Conservation (phyloP, 2,797 vertebrate genomes). For the Neostethus bicornis region DNA sequence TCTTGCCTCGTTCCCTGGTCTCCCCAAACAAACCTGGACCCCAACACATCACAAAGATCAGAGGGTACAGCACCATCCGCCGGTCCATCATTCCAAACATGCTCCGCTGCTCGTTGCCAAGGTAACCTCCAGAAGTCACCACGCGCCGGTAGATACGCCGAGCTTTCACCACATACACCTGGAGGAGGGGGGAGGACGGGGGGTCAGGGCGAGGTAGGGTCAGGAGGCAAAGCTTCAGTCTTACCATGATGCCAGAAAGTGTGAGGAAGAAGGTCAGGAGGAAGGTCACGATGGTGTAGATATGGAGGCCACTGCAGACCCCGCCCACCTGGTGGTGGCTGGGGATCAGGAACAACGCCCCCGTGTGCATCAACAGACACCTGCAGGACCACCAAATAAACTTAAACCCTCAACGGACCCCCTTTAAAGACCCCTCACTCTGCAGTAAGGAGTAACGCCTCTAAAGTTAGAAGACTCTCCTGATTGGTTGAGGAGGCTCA, state of each 20-base stretch:
- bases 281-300: slow-evolving; percentile 81
- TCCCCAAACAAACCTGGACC: slow-evolving; percentile 82
- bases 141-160: slow-evolving; percentile 81
- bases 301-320: slow-evolving; percentile 75
- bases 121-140: slow-evolving; percentile 82
- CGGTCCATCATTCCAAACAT: slow-evolving; percentile 81
- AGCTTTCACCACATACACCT: slow-evolving; percentile 84
- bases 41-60: slow-evolving; percentile 87
- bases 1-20: no score
- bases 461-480: no score
- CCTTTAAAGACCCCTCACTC: no score
- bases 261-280: slow-evolving; percentile 83
- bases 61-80: slow-evolving; percentile 84
- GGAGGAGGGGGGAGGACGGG: background rate
- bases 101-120: slow-evolving; percentile 85
- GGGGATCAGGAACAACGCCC: slow-evolving; percentile 54
- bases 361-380: slow-evolving; percentile 86
- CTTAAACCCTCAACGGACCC: no score
- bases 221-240: no score
- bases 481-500: no score
- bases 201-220: no score
- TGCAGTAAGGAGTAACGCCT: no score
- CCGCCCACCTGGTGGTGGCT: slow-evolving; percentile 33
- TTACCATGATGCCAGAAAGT: slow-evolving; percentile 82
- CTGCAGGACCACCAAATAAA: slow-evolving; percentile 68